Percentiles rank a stretch among this genome's conserved stretches.
Conservation (phyloP, 2,113 vertebrate genomes). For the Callospermophilus lateralis region DNA sequence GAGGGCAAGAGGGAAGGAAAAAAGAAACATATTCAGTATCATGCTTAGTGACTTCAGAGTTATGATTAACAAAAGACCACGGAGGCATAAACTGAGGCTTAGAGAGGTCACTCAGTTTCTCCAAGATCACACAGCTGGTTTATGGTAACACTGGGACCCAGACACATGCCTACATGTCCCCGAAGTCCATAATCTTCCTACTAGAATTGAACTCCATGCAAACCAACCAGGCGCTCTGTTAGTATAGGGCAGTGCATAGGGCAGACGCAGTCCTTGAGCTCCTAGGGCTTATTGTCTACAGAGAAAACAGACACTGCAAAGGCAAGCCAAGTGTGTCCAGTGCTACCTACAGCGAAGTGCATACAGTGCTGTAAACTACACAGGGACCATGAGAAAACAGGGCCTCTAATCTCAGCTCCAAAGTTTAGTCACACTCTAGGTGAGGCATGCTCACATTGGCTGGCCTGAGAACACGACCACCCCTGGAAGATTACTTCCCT, state of each 20-base stretch:
- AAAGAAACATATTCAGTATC: not conserved
- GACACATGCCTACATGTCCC: not conserved
- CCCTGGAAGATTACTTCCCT: not conserved
- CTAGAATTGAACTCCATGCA: conserved; percentile 5
- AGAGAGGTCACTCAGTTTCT: not conserved
- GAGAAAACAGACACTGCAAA: not conserved
- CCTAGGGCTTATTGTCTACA: too few relatives aligned
- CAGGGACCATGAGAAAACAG: not conserved
- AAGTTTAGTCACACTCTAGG: not conserved
- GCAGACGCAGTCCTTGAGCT: not conserved
- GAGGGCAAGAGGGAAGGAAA: not conserved
- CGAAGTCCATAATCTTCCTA: not conserved
- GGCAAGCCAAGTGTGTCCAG: not conserved
- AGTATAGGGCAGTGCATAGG: not conserved
- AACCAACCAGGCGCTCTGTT: not conserved
- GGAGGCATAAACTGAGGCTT: not conserved
- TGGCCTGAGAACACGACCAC: not conserved
- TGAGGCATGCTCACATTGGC: not conserved
- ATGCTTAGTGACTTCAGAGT: not conserved
- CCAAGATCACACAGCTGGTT: not conserved
- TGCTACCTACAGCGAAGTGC: not conserved
- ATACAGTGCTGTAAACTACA: not conserved
- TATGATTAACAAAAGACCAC: not conserved
- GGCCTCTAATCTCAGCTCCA: not conserved
- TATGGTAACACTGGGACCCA: not conserved